Conservation (phyloP, 2,888 invertebrate genomes). For the Stramonita haemastoma region DNA sequence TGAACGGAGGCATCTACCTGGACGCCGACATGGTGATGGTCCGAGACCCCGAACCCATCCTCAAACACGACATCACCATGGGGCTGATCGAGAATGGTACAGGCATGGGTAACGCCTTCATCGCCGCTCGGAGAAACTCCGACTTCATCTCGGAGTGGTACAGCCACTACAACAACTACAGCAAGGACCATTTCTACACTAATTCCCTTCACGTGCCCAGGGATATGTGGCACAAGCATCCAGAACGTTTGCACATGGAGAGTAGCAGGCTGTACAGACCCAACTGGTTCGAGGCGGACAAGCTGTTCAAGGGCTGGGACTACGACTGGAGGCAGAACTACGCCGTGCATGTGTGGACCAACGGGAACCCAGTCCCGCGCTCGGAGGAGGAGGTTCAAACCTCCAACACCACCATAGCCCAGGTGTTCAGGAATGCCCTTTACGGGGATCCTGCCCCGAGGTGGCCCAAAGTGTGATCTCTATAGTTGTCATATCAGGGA, state of each 20-base stretch:
- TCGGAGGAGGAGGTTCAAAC: no score
- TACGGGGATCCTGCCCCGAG: constrained; percentile 43
- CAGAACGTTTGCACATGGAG: constrained; percentile 48
- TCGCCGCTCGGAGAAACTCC: constrained; percentile 46
- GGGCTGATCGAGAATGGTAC: constrained; percentile 52
- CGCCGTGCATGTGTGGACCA: no score
- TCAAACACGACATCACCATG: constrained; percentile 46
- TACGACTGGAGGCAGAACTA: no score
- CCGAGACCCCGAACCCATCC: constrained; percentile 45
- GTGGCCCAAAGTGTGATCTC: no score
- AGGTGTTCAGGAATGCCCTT: constrained; percentile 51
- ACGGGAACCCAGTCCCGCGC: no score
- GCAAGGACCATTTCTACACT: constrained; percentile 40
- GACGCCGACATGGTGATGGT: constrained; percentile 54
- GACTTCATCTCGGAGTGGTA: constrained; percentile 51
- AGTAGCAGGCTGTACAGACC: constrained; percentile 48
- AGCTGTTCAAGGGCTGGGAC: no score
- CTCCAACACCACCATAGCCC: no score
- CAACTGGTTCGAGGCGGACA: no score
- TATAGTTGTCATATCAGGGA: no score
- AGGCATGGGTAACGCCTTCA: constrained; percentile 54
- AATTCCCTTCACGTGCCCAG: constrained; percentile 50
- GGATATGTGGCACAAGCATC: constrained; percentile 45
- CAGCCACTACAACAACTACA: constrained; percentile 46
- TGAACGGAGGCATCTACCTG: constrained; percentile 55